Evolutionary conservation across 2,797 vertebrate species (phyloP).

Genomic region (Podarcis lilfordi): DNA sequence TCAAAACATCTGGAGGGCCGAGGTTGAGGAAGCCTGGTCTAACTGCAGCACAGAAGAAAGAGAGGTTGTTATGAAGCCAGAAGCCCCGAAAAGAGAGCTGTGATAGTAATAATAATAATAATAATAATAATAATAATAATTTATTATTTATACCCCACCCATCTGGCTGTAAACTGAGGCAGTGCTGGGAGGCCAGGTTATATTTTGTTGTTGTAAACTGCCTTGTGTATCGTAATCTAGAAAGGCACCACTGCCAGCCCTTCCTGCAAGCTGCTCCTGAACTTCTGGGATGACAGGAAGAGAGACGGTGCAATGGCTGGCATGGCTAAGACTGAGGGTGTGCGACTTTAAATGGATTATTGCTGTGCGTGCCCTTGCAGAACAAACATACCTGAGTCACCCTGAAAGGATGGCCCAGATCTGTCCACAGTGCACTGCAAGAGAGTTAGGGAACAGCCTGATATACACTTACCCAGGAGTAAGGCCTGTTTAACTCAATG

Average conservation of each 20-base stretch:
- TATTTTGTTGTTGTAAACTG: no score
- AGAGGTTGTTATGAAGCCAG: not conserved
- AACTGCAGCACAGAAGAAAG: not conserved
- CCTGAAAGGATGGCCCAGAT: not conserved
- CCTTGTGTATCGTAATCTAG: no score
- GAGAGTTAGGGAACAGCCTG: not conserved
- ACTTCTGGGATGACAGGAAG: not conserved
- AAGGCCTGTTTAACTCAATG: no score
- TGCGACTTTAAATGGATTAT: not conserved
- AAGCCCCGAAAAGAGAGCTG: not conserved
- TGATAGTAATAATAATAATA: no score
- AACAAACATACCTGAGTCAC: not conserved
- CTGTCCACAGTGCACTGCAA: not conserved
- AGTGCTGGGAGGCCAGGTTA: no score
- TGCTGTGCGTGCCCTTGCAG: not conserved
- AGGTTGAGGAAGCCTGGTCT: no score
- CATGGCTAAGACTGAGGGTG: not conserved
- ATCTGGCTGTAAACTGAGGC: no score
- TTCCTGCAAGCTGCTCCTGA: no score
- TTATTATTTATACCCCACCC: no score
- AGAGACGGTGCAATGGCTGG: not conserved
- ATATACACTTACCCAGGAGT: not conserved
- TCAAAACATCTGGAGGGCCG: no score
- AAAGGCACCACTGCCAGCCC: no score
- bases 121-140: no score